phyloP scores from a whole-genome alignment of 2,888 invertebrate genomes.

The Conomelus anceps region DNA sequence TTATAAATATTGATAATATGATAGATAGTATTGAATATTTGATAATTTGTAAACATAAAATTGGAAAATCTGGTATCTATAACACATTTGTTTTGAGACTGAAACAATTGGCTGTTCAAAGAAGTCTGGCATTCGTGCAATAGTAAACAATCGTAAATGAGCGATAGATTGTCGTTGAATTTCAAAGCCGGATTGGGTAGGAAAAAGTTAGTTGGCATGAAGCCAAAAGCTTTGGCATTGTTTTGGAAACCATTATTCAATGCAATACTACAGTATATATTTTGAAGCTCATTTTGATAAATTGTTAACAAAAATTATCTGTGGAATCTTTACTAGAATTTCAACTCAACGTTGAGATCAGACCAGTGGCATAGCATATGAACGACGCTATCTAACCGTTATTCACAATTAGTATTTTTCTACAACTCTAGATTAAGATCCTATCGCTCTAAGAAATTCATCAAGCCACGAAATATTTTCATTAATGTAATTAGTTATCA shows the following conservation, averaged over 20 bases:
- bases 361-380: too few species aligned
- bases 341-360: not conserved
- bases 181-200: not conserved
- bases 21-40: too few species aligned
- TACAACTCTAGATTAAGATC: too few species aligned
- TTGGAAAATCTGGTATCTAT: too few species aligned
- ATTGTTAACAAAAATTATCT: not conserved
- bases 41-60: too few species aligned
- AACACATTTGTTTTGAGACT: not conserved
- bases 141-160: not conserved
- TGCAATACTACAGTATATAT: not conserved
- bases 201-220: not conserved
- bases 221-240: not conserved
- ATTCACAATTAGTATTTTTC: not conserved
- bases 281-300: not conserved
- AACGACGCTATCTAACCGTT: not conserved
- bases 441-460: too few species aligned
- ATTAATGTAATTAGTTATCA: too few species aligned
- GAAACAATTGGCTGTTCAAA: not conserved
- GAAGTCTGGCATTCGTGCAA: not conserved
- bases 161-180: not conserved
- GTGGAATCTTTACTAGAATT: not conserved
- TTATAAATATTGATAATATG: too few species aligned
- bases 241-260: not conserved
- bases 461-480: too few species aligned